phyloP scores from a whole-genome alignment of 2,888 invertebrate species.

The Diarsia mendica region DNA sequence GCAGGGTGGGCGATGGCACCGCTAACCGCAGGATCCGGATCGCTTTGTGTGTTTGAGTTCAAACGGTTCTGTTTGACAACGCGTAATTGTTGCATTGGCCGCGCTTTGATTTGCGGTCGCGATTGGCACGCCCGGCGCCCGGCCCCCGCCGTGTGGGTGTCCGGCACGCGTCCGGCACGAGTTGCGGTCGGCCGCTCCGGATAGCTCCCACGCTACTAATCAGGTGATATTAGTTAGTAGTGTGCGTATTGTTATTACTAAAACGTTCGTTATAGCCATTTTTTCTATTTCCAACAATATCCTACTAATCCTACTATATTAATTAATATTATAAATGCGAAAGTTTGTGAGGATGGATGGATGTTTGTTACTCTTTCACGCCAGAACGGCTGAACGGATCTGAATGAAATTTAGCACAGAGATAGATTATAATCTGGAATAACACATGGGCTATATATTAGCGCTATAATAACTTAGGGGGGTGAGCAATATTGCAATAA shows the following conservation, averaged over 20 bases:
- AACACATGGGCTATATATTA: too few relatives aligned
- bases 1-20: not conserved
- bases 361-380: too few relatives aligned
- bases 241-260: not conserved
- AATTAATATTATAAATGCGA: too few relatives aligned
- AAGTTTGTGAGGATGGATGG: too few relatives aligned
- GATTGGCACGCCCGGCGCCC: conserved; percentile 25
- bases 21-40: conserved; percentile 21
- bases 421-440: too few relatives aligned
- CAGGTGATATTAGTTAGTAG: not conserved
- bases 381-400: too few relatives aligned
- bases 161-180: not conserved
- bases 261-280: not conserved
- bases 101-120: conserved; percentile 61
- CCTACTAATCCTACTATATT: too few relatives aligned
- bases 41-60: conserved; percentile 42
- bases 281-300: not conserved
- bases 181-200: not conserved
- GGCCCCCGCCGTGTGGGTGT: not conserved
- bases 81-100: conserved; percentile 46
- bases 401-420: too few relatives aligned
- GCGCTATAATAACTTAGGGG: too few relatives aligned
- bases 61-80: conserved; percentile 44
- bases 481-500: too few relatives aligned
- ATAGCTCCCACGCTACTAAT: not conserved